These are phyloP conservation scores for Lasioglossum marginatum DNA, from an alignment of 2,888 invertebrate genomes.

Conservation along the genomic window DNA sequence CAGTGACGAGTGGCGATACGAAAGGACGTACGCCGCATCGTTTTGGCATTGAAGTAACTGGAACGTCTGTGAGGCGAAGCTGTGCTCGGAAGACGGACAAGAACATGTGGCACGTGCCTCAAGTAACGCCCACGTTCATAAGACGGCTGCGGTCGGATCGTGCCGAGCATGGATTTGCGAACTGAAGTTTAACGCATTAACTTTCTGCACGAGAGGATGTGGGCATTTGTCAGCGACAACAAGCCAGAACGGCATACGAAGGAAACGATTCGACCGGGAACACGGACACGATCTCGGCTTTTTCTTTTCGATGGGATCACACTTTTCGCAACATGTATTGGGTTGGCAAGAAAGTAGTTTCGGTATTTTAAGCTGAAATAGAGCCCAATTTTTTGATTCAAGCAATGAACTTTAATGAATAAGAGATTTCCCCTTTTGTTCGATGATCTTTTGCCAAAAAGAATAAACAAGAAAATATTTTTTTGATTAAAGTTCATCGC, in stretches of 20 bases:
- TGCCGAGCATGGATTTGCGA: conserved; percentile 81
- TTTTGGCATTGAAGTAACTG: conserved; percentile 58
- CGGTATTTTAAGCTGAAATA: too few relatives aligned
- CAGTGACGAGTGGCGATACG: conserved; percentile 12
- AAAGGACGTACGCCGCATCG: conserved; percentile 29
- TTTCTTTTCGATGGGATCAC: conserved; percentile 5
- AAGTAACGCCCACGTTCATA: conserved; percentile 78
- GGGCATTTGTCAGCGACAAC: conserved; percentile 73
- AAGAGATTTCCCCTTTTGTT: too few relatives aligned
- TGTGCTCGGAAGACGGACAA: conserved; percentile 51
- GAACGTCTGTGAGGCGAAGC: conserved; percentile 51
- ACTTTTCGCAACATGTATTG: neutral
- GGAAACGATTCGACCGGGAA: conserved; percentile 19
- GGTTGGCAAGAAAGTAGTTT: too few relatives aligned
- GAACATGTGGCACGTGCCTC: conserved; percentile 76
- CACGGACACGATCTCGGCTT: conserved; percentile 4
- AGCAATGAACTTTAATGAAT: too few relatives aligned
- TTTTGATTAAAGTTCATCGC: too few relatives aligned
- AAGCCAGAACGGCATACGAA: conserved; percentile 45
- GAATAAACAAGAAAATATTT: too few relatives aligned
- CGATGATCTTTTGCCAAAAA: too few relatives aligned
- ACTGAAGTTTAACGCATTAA: conserved; percentile 79
- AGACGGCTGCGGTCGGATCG: conserved; percentile 63
- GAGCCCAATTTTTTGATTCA: too few relatives aligned
- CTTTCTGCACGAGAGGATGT: conserved; percentile 77